A percentile compares a stretch with the other conserved stretches of the same genome.
phyloP scores from a whole-genome alignment of 2,113 vertebrate genomes.

The Scalopus aquaticus region DNA sequence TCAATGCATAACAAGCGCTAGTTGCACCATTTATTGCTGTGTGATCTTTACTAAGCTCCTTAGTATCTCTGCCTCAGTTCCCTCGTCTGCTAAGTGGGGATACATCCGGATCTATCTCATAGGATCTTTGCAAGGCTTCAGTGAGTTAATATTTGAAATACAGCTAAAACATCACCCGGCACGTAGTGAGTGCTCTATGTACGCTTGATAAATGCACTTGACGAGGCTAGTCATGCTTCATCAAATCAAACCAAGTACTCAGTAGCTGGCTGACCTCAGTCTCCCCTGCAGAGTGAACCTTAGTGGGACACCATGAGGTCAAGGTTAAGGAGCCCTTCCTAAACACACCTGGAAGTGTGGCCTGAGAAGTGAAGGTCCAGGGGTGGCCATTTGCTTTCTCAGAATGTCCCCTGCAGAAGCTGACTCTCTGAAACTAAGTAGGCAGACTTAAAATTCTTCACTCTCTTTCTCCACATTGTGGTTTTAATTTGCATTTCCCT shows the following conservation, averaged over 20 bases:
- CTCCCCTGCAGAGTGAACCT: not conserved
- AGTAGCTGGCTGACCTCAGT: not conserved
- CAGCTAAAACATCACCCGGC: not conserved
- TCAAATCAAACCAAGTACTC: not conserved
- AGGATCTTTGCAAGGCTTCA: not conserved
- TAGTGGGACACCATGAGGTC: not conserved
- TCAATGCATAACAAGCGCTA: not conserved
- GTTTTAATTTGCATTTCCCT: no score
- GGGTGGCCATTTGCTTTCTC: not conserved
- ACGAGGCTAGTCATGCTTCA: not conserved
- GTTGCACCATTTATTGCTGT: not conserved
- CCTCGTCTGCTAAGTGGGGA: not conserved
- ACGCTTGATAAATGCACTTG: not conserved
- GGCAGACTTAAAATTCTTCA: not conserved
- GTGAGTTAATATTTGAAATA: not conserved
- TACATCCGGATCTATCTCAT: not conserved
- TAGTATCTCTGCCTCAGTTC: not conserved
- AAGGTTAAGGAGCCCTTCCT: not conserved
- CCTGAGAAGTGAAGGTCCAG: not conserved
- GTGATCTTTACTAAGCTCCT: not conserved
- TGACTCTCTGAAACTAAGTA: not conserved
- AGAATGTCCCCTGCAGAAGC: not conserved
- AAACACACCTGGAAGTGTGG: not conserved
- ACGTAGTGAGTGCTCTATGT: not conserved
- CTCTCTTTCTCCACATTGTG: no score